Evolutionary conservation across 2,888 invertebrate species (phyloP).

Genomic region (Mylabris sibirica): DNA sequence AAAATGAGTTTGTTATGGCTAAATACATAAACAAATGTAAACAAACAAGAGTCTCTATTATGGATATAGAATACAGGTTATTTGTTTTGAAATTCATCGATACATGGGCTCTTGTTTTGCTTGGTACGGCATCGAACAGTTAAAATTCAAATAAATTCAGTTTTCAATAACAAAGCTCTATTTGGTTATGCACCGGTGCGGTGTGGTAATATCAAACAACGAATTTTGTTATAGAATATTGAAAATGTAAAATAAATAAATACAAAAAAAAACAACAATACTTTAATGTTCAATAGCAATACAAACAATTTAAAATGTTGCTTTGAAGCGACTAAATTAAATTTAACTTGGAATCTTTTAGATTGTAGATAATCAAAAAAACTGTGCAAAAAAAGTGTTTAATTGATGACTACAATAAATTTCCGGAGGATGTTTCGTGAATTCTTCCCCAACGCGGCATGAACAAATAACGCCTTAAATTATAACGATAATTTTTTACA

Average conservation of each 20-base stretch:
- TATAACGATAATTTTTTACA: constrained; percentile 32
- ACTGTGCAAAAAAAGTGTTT: background rate
- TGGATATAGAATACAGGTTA: background rate
- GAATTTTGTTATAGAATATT: background rate
- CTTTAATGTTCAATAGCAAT: background rate
- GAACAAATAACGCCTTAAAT: constrained; percentile 29
- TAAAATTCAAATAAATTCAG: background rate
- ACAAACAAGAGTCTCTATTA: background rate
- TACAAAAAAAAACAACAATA: background rate
- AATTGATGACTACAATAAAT: background rate
- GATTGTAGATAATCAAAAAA: constrained; percentile 4
- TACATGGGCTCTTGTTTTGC: background rate
- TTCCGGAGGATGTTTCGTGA: background rate
- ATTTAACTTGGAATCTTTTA: background rate
- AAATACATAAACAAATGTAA: no score
- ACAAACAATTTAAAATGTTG: background rate
- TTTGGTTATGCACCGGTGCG: background rate
- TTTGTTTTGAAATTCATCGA: background rate
- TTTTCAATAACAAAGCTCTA: background rate
- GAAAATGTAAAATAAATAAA: background rate
- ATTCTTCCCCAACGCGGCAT: background rate
- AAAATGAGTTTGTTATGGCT: background rate
- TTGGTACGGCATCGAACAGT: background rate
- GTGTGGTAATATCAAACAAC: background rate
- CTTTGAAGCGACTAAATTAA: background rate